Percentiles rank a stretch among this genome's conserved stretches.
Conservation (phyloP, 1,140 invertebrate genomes). For the Zaprionus taronus region DNA sequence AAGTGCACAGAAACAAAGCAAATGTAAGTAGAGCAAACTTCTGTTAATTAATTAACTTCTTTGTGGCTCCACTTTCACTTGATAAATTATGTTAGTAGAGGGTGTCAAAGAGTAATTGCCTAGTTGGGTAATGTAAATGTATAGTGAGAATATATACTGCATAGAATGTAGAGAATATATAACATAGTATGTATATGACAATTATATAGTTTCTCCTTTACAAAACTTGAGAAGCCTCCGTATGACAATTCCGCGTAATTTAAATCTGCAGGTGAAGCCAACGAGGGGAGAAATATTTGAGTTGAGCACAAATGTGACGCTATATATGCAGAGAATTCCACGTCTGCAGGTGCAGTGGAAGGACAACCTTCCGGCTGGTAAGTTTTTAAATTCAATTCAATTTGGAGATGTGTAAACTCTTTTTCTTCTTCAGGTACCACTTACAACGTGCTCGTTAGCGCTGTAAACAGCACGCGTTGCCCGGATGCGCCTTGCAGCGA, state of each 20-base stretch:
- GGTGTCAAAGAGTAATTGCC: too few species aligned
- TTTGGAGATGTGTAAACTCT: not conserved
- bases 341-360: conserved; percentile 69
- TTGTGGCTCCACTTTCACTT: not conserved
- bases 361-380: conserved; percentile 75
- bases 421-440: conserved; percentile 53
- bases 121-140: too few species aligned
- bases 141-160: too few species aligned
- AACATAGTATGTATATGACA: not conserved
- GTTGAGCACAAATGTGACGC: conserved; percentile 60
- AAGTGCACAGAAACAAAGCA: not conserved
- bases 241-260: not conserved
- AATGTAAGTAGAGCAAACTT: conserved; percentile 7
- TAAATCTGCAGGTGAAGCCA: conserved; percentile 4
- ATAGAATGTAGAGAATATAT: not conserved
- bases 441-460: conserved; percentile 74
- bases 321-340: conserved; percentile 67
- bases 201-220: too few species aligned
- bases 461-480: conserved; percentile 67
- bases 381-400: not conserved
- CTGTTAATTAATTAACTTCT: not conserved
- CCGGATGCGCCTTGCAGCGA: conserved; percentile 72
- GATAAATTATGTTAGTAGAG: not conserved
- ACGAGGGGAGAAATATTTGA: conserved; percentile 49
- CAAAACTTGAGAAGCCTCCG: not conserved